These are phyloP conservation scores for Lonchura striata DNA, from an alignment of 2,113 vertebrate genomes.

Conservation along the genomic window DNA sequence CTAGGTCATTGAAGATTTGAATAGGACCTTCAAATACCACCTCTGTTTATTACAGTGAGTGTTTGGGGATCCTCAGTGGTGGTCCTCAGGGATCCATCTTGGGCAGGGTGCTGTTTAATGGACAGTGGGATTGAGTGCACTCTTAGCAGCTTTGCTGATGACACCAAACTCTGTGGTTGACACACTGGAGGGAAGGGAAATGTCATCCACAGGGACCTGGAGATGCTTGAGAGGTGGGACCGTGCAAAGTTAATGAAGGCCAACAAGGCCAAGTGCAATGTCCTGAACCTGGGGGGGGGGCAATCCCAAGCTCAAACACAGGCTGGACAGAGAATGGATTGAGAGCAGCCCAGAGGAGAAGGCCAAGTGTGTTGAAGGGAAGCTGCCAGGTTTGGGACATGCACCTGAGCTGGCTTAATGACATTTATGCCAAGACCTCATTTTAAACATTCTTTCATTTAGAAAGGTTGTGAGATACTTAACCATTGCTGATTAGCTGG, in stretches of 20 bases:
- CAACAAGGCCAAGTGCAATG: not conserved
- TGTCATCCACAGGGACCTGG: not conserved
- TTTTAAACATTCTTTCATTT: not conserved
- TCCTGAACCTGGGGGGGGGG: not conserved
- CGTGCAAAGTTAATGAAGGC: not conserved
- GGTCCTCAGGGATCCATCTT: not conserved
- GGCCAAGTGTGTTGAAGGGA: too few relatives aligned
- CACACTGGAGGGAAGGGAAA: not conserved
- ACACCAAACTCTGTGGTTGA: too few relatives aligned
- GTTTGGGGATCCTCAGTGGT: not conserved
- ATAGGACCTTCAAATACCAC: not conserved
- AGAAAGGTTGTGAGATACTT: not conserved
- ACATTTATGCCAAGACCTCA: not conserved
- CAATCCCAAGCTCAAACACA: not conserved
- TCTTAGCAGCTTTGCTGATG: not conserved
- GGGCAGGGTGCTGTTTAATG: not conserved
- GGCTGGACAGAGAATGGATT: not conserved
- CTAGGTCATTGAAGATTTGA: not conserved
- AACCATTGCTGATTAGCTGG: not conserved
- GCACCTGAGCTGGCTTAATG: rapidly evolving
- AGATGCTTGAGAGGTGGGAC: not conserved
- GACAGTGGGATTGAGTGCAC: not conserved
- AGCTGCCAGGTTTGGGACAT: rapidly evolving
- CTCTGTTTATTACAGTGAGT: not conserved
- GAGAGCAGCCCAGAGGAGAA: not conserved